phyloP scores from a whole-genome alignment of 2,797 vertebrate species.

The Amblyraja radiata region DNA sequence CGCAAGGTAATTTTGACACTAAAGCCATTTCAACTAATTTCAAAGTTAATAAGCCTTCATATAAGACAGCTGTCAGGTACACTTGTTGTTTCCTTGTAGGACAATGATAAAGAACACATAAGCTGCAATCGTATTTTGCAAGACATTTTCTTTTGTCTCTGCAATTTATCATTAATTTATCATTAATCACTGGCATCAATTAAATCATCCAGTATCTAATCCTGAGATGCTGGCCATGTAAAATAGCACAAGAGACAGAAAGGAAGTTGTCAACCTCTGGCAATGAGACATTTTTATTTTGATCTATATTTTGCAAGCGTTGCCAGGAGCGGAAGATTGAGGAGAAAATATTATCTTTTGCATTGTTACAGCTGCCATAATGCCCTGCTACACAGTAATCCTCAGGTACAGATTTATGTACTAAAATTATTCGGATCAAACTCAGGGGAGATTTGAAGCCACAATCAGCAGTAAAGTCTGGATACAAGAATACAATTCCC shows the following conservation, averaged over 20 bases:
- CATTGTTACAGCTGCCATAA: not conserved
- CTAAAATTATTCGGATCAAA: not conserved
- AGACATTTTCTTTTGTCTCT: not conserved
- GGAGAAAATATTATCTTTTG: not conserved
- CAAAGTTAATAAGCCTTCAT: not conserved
- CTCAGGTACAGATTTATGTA: slow-evolving; percentile 3
- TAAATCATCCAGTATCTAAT: not conserved
- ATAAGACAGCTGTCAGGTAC: not conserved
- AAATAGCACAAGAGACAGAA: not conserved
- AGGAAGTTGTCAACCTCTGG: not conserved
- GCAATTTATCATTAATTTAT: not conserved
- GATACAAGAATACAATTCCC: too few relatives aligned
- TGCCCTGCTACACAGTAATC: not conserved
- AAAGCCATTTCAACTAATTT: not conserved
- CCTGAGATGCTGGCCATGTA: not conserved
- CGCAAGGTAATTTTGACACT: not conserved
- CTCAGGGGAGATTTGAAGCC: not conserved
- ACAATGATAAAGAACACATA: not conserved
- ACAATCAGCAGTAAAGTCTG: not conserved
- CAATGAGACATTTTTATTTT: slow-evolving; percentile 16
- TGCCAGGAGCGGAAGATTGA: not conserved
- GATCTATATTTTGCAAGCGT: not conserved
- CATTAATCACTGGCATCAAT: slow-evolving; percentile 12
- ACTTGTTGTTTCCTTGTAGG: not conserved
- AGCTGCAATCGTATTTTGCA: not conserved